A percentile compares a stretch with the other conserved stretches of the same genome.
phyloP scores from a whole-genome alignment of 2,113 vertebrate species.

The Edolisoma coerulescens region DNA sequence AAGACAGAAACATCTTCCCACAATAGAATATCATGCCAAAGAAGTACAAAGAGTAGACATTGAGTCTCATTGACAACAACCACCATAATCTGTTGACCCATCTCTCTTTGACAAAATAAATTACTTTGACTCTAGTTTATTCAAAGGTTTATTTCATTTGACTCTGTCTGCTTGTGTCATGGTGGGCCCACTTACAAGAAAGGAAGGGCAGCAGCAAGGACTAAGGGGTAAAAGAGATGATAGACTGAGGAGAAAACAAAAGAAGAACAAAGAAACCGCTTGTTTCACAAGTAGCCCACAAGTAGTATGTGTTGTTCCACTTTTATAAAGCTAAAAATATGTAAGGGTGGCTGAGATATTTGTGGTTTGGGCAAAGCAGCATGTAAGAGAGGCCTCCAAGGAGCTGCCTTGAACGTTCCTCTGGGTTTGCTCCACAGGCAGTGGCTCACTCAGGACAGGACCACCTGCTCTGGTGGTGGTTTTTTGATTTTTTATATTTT shows the following conservation, averaged over 20 bases:
- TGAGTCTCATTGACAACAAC: background rate
- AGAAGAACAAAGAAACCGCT: background rate
- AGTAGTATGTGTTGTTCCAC: rapidly evolving
- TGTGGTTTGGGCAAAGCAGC: background rate
- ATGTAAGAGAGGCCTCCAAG: background rate
- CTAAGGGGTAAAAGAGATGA: background rate
- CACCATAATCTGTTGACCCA: background rate
- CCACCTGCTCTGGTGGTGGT: background rate
- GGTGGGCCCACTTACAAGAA: background rate
- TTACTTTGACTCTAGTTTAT: background rate
- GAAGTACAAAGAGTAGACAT: background rate
- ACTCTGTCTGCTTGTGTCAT: background rate
- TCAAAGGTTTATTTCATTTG: background rate
- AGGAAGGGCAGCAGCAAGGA: background rate
- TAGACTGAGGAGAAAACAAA: background rate
- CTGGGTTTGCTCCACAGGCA: background rate
- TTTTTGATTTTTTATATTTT: no score
- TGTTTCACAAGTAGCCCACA: background rate
- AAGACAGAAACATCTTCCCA: background rate
- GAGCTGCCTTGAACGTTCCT: background rate
- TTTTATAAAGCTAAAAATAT: background rate
- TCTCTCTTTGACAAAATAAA: background rate
- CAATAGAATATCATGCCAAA: background rate
- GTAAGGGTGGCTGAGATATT: background rate
- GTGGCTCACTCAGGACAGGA: background rate